Conservation (phyloP, 2,888 invertebrate genomes). For the Amphimallon solstitiale region DNA sequence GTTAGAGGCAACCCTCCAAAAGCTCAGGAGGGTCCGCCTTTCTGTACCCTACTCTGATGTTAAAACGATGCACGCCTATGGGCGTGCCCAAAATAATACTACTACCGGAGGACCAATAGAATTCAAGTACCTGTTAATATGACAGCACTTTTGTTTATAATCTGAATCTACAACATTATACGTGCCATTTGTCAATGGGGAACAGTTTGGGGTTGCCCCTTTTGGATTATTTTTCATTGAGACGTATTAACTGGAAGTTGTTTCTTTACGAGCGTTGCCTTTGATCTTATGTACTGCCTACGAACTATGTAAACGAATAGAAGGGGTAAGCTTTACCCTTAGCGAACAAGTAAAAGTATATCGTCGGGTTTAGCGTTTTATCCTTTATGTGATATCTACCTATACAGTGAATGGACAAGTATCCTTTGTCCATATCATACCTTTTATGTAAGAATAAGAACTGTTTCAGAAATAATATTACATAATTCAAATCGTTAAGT, state of each 20-base stretch:
- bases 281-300: background rate
- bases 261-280: slow-evolving; percentile 8
- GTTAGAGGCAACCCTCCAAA: slow-evolving; percentile 31
- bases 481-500: no score
- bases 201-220: slow-evolving; percentile 29
- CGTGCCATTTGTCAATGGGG: slow-evolving; percentile 35
- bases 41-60: slow-evolving; percentile 27
- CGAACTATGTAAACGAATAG: background rate
- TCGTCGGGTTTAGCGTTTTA: background rate
- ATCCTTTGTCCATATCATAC: no score
- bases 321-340: background rate
- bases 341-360: background rate
- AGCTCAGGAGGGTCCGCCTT: slow-evolving; percentile 14
- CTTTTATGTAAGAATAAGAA: no score
- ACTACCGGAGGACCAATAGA: slow-evolving; percentile 15
- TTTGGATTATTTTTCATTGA: slow-evolving; percentile 29
- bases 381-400: background rate
- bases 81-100: slow-evolving; percentile 28
- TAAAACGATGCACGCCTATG: slow-evolving; percentile 24
- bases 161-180: slow-evolving; percentile 34
- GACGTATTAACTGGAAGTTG: slow-evolving; percentile 27
- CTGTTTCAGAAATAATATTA: no score
- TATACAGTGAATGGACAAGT: background rate
- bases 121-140: slow-evolving; percentile 25
- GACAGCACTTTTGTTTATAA: slow-evolving; percentile 38